A percentile compares a stretch with the other conserved stretches of the same genome.
These are phyloP conservation scores for Brachionus koreanus DNA, from an alignment of 1,140 invertebrate genomes.

Conservation along the genomic window DNA sequence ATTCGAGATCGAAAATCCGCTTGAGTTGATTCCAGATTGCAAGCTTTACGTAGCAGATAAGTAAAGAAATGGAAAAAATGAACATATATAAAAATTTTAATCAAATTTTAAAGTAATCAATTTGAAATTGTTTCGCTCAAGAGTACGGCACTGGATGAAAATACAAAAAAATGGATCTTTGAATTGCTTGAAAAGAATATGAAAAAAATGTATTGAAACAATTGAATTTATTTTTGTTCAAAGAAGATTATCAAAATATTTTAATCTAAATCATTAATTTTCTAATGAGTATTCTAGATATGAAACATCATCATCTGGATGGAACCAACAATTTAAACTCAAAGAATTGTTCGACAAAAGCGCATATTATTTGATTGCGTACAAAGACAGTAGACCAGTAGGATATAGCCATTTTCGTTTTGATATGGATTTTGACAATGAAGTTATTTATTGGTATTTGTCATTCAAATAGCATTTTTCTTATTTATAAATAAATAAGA, in stretches of 20 bases:
- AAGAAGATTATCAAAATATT: not conserved
- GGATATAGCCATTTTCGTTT: constrained; percentile 75
- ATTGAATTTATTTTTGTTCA: constrained; percentile 47
- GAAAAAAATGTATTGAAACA: constrained; percentile 61
- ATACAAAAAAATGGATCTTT: constrained; percentile 64
- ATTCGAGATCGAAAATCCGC: constrained; percentile 21
- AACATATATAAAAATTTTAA: not conserved
- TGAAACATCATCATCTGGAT: constrained; percentile 68
- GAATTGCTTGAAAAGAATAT: constrained; percentile 67
- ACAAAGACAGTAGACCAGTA: constrained; percentile 60
- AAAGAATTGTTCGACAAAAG: constrained; percentile 66
- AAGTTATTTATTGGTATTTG: constrained; percentile 74
- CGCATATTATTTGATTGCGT: constrained; percentile 65
- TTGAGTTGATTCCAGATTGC: constrained; percentile 12
- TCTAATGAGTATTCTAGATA: constrained; percentile 60
- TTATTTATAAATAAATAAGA: not conserved
- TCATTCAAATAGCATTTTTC: not conserved
- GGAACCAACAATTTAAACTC: constrained; percentile 65
- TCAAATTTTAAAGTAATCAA: constrained; percentile 44
- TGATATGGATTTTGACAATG: constrained; percentile 71
- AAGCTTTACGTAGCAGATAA: not conserved
- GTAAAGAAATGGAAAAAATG: not conserved
- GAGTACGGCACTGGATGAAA: constrained; percentile 56
- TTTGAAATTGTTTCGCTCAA: constrained; percentile 58
- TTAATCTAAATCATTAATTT: constrained; percentile 39